Conservation (phyloP, 1,140 invertebrate genomes). For the Temnothorax longispinosus region DNA sequence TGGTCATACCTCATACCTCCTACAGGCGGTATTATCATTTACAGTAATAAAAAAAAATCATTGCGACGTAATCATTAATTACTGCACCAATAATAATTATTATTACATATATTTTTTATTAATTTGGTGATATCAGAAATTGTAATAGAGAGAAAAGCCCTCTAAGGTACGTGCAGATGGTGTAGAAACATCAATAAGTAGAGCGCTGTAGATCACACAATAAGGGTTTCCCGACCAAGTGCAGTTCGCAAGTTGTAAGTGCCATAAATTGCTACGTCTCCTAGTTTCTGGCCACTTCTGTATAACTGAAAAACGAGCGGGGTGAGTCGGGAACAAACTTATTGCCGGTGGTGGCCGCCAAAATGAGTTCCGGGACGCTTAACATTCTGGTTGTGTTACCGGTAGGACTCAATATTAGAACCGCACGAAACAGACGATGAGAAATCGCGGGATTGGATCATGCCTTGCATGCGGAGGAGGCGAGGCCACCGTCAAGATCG, state of each 20-base stretch:
- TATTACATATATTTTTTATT: neutral
- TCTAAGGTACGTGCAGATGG: slow-evolving; percentile 56
- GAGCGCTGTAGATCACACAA: slow-evolving; percentile 74
- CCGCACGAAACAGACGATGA: slow-evolving; percentile 53
- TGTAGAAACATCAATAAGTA: slow-evolving; percentile 71
- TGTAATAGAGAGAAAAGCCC: slow-evolving; percentile 54
- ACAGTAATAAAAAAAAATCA: neutral
- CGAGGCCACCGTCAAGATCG: neutral
- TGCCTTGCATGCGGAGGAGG: slow-evolving; percentile 49
- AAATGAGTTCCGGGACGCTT: slow-evolving; percentile 72
- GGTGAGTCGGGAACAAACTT: slow-evolving; percentile 56
- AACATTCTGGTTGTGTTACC: slow-evolving; percentile 73
- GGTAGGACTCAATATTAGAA: slow-evolving; percentile 66
- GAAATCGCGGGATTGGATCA: slow-evolving; percentile 61
- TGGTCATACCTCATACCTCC: neutral
- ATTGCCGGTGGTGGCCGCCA: slow-evolving; percentile 56
- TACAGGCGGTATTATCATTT: neutral
- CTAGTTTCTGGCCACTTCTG: slow-evolving; percentile 74
- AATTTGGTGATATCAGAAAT: slow-evolving; percentile 9
- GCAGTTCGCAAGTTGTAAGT: slow-evolving; percentile 78
- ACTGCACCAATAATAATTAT: neutral
- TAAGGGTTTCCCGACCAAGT: slow-evolving; percentile 76
- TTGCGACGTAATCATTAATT: neutral
- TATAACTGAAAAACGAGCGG: slow-evolving; percentile 73
- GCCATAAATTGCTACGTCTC: slow-evolving; percentile 79